Base-by-base conservation (phyloP, 2,113 vertebrate species). In the Aspiorhynchus laticeps region DNA sequence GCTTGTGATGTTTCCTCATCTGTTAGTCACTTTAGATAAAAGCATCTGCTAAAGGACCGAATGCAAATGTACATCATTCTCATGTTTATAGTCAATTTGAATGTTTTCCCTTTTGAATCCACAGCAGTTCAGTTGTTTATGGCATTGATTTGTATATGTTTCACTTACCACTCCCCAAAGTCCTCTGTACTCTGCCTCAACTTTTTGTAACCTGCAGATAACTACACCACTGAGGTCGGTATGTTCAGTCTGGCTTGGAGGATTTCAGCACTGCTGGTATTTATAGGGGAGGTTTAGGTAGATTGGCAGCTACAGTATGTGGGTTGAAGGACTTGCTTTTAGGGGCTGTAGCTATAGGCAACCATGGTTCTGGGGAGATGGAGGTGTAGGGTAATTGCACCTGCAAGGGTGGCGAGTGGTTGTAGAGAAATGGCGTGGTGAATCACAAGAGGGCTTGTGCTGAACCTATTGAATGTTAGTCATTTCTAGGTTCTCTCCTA, bases 131-230 rank as follows among this genome's bases (percentile, higher is more conserved):
- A n/a, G 21, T n/a, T 74, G 33, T 24, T 73, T 69, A 69, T 69
- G 14, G 2, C 36, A 74, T 41, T 33, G 65, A 8, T 69, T 67
- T 15, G 61, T 65, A 17, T 4, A 2, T n/a, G 21, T n/a, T 74
- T 74, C 38, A 74, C 71, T 74, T n/a, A 41, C 38, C 17, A 21
- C 33, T n/a, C 11, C 21, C 7, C 9, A 74, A 43, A 41, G 19
- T 73, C 9, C 8, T 73, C 69, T 73, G 14, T 7, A 69, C 28
- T 69, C 65, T 33, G 28, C 65, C 65, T 69, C 28, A 15, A 24
- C 28, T 7, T 80, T 80, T 61, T 15, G 11, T 80, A 61, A 38
- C 78, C 78, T 80, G 51, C 5, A 15, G 53, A 80, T 63, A 43
- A 17, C 7, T 26, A 7, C n/a, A 28, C 7, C 59, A 81, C 28